Percentiles rank a stretch among this genome's conserved stretches.
Conservation (phyloP, 1,140 invertebrate genomes). For the Orchesella cincta region DNA sequence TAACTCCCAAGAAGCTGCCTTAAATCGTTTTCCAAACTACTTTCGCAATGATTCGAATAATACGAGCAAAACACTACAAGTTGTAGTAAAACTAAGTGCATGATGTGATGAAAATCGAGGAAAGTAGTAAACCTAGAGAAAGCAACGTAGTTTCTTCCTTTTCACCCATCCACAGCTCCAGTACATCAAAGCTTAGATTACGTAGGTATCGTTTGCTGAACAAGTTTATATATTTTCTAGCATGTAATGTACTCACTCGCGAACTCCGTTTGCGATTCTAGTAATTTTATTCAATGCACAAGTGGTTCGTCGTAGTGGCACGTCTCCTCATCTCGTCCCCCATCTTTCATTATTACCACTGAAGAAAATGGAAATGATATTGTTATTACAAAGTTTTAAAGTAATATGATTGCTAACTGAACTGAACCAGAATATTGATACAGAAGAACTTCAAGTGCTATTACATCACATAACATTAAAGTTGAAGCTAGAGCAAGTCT, state of each 20-base stretch:
- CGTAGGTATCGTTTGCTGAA: no score
- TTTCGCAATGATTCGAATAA: neutral
- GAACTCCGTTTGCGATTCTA: neutral
- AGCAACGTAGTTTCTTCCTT: neutral
- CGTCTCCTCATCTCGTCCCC: neutral
- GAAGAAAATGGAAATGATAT: slow-evolving; percentile 3
- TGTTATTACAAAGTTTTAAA: slow-evolving; percentile 22
- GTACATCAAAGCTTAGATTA: no score
- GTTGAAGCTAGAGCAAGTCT: neutral
- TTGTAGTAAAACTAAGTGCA: neutral
- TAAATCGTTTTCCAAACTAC: neutral
- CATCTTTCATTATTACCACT: slow-evolving; percentile 18
- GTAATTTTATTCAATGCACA: neutral
- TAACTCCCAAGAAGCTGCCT: neutral
- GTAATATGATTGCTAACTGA: slow-evolving; percentile 19
- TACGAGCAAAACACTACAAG: neutral
- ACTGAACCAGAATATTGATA: slow-evolving; percentile 7
- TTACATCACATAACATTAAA: neutral
- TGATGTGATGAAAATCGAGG: neutral
- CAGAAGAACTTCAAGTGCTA: neutral
- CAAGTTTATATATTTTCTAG: no score
- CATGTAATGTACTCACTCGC: no score
- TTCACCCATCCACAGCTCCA: no score
- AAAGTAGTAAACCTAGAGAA: neutral
- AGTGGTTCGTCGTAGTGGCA: neutral